Evolutionary conservation across 1,140 invertebrate genomes (phyloP).

Genomic region (Dendrolimus punctatus): DNA sequence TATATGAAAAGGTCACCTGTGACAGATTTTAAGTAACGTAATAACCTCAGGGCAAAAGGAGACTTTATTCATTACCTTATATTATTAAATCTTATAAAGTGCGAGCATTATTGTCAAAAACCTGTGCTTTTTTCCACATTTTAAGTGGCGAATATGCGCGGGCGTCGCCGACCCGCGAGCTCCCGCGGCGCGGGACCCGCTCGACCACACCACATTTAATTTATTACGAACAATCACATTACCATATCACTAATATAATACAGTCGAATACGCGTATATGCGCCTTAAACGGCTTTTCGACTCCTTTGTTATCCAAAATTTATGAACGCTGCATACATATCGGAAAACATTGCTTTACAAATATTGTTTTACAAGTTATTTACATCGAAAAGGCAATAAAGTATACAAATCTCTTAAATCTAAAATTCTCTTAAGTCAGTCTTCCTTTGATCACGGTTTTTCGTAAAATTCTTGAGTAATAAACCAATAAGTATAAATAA

Average conservation of each 20-base stretch:
- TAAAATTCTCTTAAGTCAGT: no score
- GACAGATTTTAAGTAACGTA: no score
- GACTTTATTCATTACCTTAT: no score
- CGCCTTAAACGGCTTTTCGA: constrained; percentile 62
- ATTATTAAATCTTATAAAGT: constrained; percentile 14
- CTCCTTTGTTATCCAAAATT: constrained; percentile 64
- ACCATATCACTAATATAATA: constrained; percentile 67
- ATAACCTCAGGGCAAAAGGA: background rate
- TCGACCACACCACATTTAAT: constrained; percentile 50
- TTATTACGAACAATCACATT: constrained; percentile 70
- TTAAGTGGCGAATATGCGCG: constrained; percentile 31
- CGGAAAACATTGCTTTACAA: constrained; percentile 46
- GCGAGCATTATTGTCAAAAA: constrained; percentile 39
- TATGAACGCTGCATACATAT: constrained; percentile 57
- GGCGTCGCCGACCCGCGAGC: constrained; percentile 29
- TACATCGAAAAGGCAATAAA: background rate
- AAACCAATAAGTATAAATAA: no score
- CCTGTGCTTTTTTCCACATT: constrained; percentile 51
- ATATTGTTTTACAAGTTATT: constrained; percentile 24
- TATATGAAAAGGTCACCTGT: no score
- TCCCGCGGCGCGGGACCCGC: constrained; percentile 46
- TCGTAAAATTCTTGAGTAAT: no score
- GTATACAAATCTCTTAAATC: no score
- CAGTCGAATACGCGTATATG: constrained; percentile 50
- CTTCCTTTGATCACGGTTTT: no score